These are phyloP conservation scores for Phaonia tiefii DNA, from an alignment of 2,888 invertebrate species.

Conservation along the genomic window DNA sequence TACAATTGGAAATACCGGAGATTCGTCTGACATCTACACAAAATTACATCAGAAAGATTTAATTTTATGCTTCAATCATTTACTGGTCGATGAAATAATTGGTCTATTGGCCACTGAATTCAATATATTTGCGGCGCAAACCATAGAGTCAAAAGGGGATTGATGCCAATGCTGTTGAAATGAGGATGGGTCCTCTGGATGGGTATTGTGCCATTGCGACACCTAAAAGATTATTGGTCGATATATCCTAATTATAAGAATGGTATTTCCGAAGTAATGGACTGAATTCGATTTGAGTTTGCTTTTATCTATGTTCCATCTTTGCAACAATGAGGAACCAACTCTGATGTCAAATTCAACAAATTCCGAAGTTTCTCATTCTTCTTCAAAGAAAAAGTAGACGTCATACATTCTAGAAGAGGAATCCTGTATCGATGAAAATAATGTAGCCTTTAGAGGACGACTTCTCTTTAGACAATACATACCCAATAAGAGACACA, in stretches of 20 bases:
- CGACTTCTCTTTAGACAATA: too few species aligned
- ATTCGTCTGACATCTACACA: conserved; percentile 24
- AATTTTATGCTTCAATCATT: conserved; percentile 12
- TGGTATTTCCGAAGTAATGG: conserved; percentile 18
- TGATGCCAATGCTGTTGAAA: conserved; percentile 15
- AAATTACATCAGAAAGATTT: conserved; percentile 27
- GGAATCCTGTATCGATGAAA: too few species aligned
- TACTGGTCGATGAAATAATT: too few species aligned
- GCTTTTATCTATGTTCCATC: too few species aligned
- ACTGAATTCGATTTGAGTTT: conserved; percentile 38
- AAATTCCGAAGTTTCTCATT: too few species aligned
- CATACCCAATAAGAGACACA: too few species aligned
- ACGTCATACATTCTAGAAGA: too few species aligned
- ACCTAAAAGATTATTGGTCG: conserved; percentile 16
- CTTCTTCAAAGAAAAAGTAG: conserved; percentile 28
- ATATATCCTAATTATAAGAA: too few species aligned
- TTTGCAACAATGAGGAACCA: too few species aligned
- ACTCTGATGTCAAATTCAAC: conserved; percentile 12
- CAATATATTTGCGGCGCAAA: conserved; percentile 21
- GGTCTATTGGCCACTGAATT: conserved; percentile 19
- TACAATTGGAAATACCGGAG: conserved; percentile 7
- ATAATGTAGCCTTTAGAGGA: too few species aligned
- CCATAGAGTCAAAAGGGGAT: not conserved
- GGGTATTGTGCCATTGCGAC: conserved; percentile 11
- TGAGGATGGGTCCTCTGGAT: conserved; percentile 15